phyloP scores from a whole-genome alignment of 2,113 vertebrate genomes.

The Trichechus manatus region DNA sequence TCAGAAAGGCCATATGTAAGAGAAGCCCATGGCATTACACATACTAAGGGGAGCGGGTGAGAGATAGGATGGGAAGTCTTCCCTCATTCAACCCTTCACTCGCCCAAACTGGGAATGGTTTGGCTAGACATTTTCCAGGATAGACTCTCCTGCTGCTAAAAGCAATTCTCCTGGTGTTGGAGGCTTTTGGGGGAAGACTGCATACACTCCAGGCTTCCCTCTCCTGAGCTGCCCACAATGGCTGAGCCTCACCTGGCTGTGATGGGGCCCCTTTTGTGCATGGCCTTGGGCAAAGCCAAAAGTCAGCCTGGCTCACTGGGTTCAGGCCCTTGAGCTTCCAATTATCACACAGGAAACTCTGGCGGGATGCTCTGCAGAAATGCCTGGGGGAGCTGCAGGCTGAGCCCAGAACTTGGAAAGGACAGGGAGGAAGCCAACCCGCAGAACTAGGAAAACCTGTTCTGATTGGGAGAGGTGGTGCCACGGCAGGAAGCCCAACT shows the following conservation, averaged over 20 bases:
- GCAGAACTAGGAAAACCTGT: slow-evolving; percentile 42
- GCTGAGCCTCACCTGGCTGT: background rate
- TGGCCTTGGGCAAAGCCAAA: background rate
- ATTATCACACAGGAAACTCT: background rate
- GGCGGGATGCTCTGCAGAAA: background rate
- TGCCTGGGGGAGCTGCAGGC: background rate
- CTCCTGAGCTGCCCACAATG: background rate
- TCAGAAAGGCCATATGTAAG: background rate
- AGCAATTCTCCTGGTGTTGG: background rate
- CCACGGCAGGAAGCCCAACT: background rate
- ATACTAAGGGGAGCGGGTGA: background rate
- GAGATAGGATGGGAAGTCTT: background rate
- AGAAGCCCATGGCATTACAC: background rate
- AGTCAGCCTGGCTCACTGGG: background rate
- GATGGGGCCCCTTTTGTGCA: background rate
- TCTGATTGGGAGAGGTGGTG: background rate
- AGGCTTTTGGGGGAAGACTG: background rate
- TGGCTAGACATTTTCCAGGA: background rate
- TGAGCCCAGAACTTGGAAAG: background rate
- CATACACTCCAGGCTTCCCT: accelerated
- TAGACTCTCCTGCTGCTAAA: background rate
- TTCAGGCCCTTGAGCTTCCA: background rate
- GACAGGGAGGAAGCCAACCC: background rate
- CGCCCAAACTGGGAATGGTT: background rate
- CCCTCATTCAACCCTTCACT: background rate